Conservation (phyloP, 2,888 invertebrate species). For the Tholera decimalis region DNA sequence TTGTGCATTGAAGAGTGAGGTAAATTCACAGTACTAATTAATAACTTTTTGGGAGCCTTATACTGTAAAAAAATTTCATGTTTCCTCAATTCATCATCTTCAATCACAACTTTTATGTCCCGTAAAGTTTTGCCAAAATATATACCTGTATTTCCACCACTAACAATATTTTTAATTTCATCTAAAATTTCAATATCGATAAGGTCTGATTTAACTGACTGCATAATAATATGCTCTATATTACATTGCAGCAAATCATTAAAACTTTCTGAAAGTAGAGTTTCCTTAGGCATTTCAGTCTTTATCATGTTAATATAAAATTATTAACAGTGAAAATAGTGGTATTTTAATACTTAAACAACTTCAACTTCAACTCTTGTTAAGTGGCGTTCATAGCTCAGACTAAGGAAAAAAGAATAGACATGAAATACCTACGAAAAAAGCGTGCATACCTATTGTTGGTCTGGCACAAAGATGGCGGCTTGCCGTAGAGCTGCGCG, state of each 20-base stretch:
- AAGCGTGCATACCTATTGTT: too few species aligned
- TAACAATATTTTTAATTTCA: conserved; percentile 72
- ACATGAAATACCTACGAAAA: too few species aligned
- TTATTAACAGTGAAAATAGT: background rate
- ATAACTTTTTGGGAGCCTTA: conserved; percentile 72
- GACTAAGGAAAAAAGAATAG: too few species aligned
- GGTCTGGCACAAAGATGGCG: too few species aligned
- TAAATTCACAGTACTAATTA: conserved; percentile 71
- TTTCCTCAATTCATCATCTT: conserved; percentile 70
- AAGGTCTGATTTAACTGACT: conserved; percentile 66
- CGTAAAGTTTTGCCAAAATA: conserved; percentile 82
- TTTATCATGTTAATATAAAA: conserved; percentile 1
- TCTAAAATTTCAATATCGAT: conserved; percentile 76
- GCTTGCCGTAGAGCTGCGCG: too few species aligned
- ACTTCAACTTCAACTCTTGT: too few species aligned
- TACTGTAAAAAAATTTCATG: conserved; percentile 80
- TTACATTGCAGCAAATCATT: conserved; percentile 28
- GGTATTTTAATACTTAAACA: too few species aligned
- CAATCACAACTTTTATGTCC: conserved; percentile 79
- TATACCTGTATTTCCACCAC: conserved; percentile 61
- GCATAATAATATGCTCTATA: conserved; percentile 11
- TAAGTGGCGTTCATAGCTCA: too few species aligned
- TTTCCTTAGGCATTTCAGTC: conserved; percentile 23
- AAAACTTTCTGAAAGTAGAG: conserved; percentile 37
- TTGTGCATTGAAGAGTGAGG: conserved; percentile 78